Evolutionary conservation across 1,140 invertebrate species (phyloP), one percentile per base, ranked within the genome.

Genomic region (Lepidostoma basale): DNA sequence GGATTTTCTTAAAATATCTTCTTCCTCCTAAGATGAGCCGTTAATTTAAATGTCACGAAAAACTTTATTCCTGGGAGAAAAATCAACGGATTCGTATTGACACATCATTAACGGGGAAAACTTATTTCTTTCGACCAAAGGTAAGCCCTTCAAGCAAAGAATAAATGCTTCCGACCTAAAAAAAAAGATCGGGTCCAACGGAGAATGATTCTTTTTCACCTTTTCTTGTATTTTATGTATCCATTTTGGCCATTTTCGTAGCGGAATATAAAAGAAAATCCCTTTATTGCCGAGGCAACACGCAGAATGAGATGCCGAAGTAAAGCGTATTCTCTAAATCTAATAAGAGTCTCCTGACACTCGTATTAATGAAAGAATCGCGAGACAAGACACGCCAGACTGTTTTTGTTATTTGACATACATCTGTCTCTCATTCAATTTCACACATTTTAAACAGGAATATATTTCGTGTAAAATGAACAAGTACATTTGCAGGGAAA

Each of bases 31-130:
- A n/a, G n/a, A n/a, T n/a, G n/a, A 40, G n/a, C 8, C 18, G 45
- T 49, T 49, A 12, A 22, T 22, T 49, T 49, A 2, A 16, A 49
- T 22, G 45, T 49, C 45, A 26, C 23, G 22, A 49, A n/a, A n/a
- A n/a, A n/a, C n/a, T n/a, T 49, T 12, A 22, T 22, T 23, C n/a
- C 45, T 22, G 9, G 5, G 45, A 23, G 23, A 49, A 47, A 45
- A 49, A 49, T 49, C 22, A 49, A n/a, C 12, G 22, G 22, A 49
- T 49, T 49, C 45, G 22, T 49, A 49, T 49, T 49, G 45, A 49
- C 45, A 49, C 9, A 49, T 49, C 45, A 23, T 49, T 49, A 49
- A 49, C 12, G 22, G 6, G 5, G 18, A 23, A 23, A 49, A 49
- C 12, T 12, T 49, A 23, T 49, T 49, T 10, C 18, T 10, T n/a